Evolutionary conservation across 92 coral and sea anemone species (phyloP).

Genomic region (Paramuricea clavata): DNA sequence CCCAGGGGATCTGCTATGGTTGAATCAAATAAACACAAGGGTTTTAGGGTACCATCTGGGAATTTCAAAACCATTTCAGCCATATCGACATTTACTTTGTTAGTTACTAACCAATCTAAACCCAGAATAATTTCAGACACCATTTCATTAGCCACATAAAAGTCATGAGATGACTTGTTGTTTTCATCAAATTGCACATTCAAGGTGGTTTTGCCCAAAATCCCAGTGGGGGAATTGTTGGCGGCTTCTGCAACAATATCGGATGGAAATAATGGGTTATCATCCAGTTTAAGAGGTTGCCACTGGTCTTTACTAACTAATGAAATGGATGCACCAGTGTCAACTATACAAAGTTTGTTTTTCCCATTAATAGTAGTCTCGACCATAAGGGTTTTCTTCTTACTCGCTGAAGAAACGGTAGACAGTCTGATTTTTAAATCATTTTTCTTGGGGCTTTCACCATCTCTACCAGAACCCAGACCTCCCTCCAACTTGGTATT

Average conservation of each 20-base stretch:
- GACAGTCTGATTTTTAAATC: background rate
- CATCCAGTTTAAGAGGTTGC: background rate
- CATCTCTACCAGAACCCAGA: background rate
- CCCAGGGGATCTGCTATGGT: background rate
- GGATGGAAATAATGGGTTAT: background rate
- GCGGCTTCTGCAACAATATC: slow-evolving; percentile 4
- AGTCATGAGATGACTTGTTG: too few relatives aligned
- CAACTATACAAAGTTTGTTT: background rate
- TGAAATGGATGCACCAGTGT: background rate
- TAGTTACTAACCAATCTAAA: background rate
- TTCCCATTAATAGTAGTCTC: background rate
- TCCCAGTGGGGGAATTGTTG: background rate
- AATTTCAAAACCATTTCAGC: background rate
- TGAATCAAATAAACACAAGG: background rate
- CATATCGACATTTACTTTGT: background rate
- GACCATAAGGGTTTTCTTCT: background rate
- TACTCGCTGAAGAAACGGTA: background rate
- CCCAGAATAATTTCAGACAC: background rate
- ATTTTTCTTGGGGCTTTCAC: background rate
- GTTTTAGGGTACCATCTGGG: background rate
- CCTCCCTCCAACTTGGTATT: background rate
- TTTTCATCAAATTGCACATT: background rate
- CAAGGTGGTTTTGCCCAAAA: background rate
- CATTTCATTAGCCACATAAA: background rate
- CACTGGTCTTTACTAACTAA: background rate